These are phyloP conservation scores for Drosophila pseudotakahashii DNA, from an alignment of 2,888 invertebrate species.

Conservation along the genomic window DNA sequence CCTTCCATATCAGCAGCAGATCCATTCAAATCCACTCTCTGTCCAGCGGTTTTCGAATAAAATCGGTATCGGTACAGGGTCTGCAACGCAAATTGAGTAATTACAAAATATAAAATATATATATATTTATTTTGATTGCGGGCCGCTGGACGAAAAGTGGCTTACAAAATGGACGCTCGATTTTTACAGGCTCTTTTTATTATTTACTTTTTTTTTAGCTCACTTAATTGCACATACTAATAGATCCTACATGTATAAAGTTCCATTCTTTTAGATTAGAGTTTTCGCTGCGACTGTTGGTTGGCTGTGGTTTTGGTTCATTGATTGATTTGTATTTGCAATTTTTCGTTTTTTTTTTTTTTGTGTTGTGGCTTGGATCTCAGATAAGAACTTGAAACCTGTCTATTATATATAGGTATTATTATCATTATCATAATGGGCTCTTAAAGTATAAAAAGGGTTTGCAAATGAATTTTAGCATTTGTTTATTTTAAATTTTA, in stretches of 20 bases:
- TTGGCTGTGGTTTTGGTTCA: constrained; percentile 45
- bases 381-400: constrained; percentile 66
- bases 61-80: not conserved
- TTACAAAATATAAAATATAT: not conserved
- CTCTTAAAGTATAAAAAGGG: constrained; percentile 10
- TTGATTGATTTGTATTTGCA: constrained; percentile 40
- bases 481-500: constrained; percentile 21
- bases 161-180: not conserved
- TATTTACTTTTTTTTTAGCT: constrained; percentile 13
- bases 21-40: not conserved
- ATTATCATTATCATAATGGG: constrained; percentile 11
- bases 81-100: not conserved
- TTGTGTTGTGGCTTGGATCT: constrained; percentile 25
- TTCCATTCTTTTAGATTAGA: constrained; percentile 11
- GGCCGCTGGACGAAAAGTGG: constrained; percentile 1
- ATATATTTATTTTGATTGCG: not conserved
- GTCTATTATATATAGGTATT: constrained; percentile 43
- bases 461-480: constrained; percentile 11
- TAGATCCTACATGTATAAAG: constrained; percentile 46
- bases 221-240: constrained; percentile 69
- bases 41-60: constrained; percentile 1
- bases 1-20: not conserved
- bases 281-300: constrained; percentile 38
- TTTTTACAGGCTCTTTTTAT: constrained; percentile 12
- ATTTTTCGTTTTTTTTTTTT: constrained; percentile 18